phyloP scores from a whole-genome alignment of 2,888 invertebrate genomes.

The Rhagonycha fulva region DNA sequence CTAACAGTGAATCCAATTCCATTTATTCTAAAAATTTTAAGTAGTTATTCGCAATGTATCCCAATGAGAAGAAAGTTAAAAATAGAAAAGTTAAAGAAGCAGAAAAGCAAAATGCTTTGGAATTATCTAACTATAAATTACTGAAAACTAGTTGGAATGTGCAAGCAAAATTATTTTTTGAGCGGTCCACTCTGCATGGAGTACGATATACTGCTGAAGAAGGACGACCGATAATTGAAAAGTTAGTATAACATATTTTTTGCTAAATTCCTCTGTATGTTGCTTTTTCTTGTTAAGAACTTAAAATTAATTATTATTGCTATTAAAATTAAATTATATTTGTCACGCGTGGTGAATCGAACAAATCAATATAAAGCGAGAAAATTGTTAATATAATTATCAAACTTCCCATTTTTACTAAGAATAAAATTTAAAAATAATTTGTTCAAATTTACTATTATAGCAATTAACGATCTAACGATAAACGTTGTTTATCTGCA shows the following conservation, averaged over 20 bases:
- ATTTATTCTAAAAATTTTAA: background rate
- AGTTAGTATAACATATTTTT: constrained; percentile 59
- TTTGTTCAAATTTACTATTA: background rate
- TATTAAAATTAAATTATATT: background rate
- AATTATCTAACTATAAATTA: constrained; percentile 36
- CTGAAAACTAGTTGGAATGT: constrained; percentile 68
- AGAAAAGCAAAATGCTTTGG: background rate
- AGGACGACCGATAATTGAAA: constrained; percentile 76
- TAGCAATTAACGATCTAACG: background rate
- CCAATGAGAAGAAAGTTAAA: background rate
- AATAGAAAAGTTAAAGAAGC: constrained; percentile 10
- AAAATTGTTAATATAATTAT: background rate
- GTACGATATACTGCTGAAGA: constrained; percentile 78
- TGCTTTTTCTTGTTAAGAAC: background rate
- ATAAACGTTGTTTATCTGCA: background rate
- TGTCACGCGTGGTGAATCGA: background rate
- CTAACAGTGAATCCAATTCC: background rate
- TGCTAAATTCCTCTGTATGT: background rate
- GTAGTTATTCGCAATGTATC: background rate
- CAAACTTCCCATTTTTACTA: background rate
- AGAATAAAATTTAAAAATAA: background rate
- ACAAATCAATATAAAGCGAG: background rate
- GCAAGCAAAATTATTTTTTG: constrained; percentile 75
- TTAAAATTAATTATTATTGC: background rate
- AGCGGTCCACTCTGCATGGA: constrained; percentile 78